Conservation (phyloP, 2,888 invertebrate genomes). For the Noctua fimbriata region DNA sequence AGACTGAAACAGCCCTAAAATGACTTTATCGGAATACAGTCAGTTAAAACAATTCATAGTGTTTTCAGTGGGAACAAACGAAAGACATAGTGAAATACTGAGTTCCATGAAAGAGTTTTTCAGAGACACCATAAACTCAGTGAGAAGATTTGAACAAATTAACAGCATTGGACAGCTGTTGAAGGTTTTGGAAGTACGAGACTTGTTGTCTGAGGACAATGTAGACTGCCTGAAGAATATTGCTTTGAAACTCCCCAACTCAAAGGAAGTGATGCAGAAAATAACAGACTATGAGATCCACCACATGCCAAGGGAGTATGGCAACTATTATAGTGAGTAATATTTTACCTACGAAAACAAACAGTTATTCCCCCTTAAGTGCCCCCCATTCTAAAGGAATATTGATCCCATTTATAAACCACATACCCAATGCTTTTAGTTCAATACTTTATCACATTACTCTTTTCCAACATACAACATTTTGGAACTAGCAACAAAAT, state of each 20-base stretch:
- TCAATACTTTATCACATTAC: not conserved
- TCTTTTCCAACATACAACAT: not conserved
- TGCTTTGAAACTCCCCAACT: conserved; percentile 73
- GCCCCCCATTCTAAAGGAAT: not conserved
- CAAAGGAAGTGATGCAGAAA: conserved; percentile 70
- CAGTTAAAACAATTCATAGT: conserved; percentile 78
- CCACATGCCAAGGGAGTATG: conserved; percentile 69
- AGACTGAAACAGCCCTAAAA: conserved; percentile 52
- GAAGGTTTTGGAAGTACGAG: conserved; percentile 81
- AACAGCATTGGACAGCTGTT: conserved; percentile 79
- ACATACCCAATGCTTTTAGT: not conserved
- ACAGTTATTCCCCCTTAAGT: not conserved
- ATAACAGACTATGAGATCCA: conserved; percentile 77
- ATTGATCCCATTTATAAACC: not conserved
- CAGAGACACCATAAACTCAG: conserved; percentile 82
- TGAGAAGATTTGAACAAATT: conserved; percentile 82
- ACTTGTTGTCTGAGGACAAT: conserved; percentile 81
- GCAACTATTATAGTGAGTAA: conserved; percentile 78
- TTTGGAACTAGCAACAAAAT: not conserved
- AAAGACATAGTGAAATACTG: conserved; percentile 76
- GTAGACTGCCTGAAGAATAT: conserved; percentile 80
- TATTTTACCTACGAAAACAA: not conserved
- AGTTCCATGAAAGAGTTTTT: conserved; percentile 80
- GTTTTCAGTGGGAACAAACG: conserved; percentile 73
- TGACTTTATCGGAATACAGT: conserved; percentile 81